Evolutionary conservation across 2,113 vertebrate species (phyloP), one percentile per base, ranked within the genome.

Genomic region (Oxygymnocypris stewartii): DNA sequence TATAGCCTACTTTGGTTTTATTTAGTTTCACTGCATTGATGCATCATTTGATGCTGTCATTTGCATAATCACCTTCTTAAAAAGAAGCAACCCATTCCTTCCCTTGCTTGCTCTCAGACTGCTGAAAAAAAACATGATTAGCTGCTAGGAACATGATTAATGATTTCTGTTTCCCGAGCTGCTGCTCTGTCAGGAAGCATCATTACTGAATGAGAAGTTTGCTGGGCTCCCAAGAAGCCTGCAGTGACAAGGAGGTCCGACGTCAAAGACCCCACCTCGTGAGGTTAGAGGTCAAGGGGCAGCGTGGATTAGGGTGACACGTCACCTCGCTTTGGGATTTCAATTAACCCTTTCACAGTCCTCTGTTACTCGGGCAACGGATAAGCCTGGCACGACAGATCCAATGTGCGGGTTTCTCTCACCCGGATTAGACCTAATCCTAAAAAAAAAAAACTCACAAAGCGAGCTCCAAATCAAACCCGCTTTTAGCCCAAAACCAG

Each of bases 231-330:
- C 40, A 67, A 44, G 12, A 44, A 44, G 23, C 37, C 71, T 35
- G 42, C 54, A 47, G 8, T 63, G 40, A 59, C 74, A 42, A 37
- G 31, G 6, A 42, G 73, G 79, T 35, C 84, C 10, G 7, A 31
- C 61, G 18, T 82, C 79, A 85, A 81, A 80, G 61, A 67, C 79
- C 79, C 31, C 28, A 31, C 28, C 79, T 79, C 54, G 25, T 35
- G 28, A 63, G 87, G 89, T 89, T 89, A 89, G 87, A 88, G 91
- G 90, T 93, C 92, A 91, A 54, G 49, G 51, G 79, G 57, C 71
- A 25, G 11, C 9, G 1, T 14, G 80, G 79, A 82, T 83, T 47
- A 79, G 69, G 59, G 69, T 23, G 74, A 88, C 63, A 71, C 18
- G n/a, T 73, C 84, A 86, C 74, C 63, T 79, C 54, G 82, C 61